phyloP scores from a whole-genome alignment of 2,888 invertebrate genomes.

The Cylloceria caligata region DNA sequence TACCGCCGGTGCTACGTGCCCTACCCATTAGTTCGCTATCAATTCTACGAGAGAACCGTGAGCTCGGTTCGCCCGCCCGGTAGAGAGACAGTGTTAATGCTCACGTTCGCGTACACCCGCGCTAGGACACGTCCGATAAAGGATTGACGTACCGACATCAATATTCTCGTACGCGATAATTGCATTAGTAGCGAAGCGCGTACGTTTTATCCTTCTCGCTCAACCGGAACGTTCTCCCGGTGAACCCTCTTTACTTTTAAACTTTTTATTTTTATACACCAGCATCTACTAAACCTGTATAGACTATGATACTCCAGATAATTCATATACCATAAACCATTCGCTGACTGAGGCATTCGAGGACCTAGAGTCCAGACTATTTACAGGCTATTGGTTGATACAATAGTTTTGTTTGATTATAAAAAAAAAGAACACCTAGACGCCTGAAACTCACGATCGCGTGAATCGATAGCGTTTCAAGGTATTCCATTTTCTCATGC shows the following conservation, averaged over 20 bases:
- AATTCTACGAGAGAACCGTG: conserved; percentile 42
- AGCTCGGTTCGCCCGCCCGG: conserved; percentile 6
- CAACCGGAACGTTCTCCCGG: conserved; percentile 48
- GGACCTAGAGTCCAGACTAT: neutral
- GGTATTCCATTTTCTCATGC: conserved; percentile 47
- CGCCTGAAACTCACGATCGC: conserved; percentile 1
- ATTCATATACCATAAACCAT: conserved; percentile 10
- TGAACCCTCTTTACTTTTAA: conserved; percentile 5
- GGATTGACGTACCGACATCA: conserved; percentile 67
- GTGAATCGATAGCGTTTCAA: neutral
- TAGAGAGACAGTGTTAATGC: conserved; percentile 59
- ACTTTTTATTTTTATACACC: conserved; percentile 19
- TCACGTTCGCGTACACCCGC: conserved; percentile 57
- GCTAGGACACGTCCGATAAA: conserved; percentile 60
- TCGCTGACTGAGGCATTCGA: neutral
- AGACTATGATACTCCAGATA: conserved; percentile 13
- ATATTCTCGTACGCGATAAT: conserved; percentile 71
- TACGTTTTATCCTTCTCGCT: conserved; percentile 58
- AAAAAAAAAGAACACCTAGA: conserved; percentile 6
- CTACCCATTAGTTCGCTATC: conserved; percentile 65
- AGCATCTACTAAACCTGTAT: neutral
- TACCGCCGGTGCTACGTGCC: conserved; percentile 31
- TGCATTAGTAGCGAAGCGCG: conserved; percentile 66
- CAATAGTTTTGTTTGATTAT: neutral
- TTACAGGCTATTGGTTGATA: neutral